Conservation (phyloP, 2,888 invertebrate species). For the Rotaria sp. region DNA sequence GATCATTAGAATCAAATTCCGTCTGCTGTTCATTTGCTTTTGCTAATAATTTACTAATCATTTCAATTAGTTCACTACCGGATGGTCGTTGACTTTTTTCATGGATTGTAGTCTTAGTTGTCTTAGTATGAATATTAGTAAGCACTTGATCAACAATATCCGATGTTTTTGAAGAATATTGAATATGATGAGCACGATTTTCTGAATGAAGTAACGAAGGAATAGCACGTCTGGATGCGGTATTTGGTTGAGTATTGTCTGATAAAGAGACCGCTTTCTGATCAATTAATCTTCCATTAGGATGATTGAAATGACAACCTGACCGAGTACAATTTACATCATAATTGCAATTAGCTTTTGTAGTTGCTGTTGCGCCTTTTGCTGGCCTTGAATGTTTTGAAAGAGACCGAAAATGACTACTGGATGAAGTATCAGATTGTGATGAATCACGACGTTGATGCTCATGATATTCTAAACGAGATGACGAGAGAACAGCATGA, state of each 20-base stretch:
- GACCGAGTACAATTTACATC: background rate
- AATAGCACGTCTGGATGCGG: too few relatives aligned
- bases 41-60: background rate
- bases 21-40: background rate
- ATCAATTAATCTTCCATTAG: background rate
- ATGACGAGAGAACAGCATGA: too few relatives aligned
- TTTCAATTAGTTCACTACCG: background rate
- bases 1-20: background rate
- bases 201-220: too few relatives aligned
- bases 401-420: too few relatives aligned
- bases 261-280: background rate
- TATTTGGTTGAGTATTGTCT: too few relatives aligned
- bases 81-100: background rate
- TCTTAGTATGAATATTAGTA: background rate
- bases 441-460: too few relatives aligned
- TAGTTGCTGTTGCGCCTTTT: background rate
- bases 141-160: background rate
- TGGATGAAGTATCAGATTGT: too few relatives aligned
- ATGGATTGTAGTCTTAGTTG: background rate
- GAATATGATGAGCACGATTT: too few relatives aligned
- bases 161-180: too few relatives aligned
- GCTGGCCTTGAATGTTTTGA: background rate
- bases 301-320: background rate
- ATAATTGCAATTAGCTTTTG: background rate
- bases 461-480: too few relatives aligned